Evolutionary conservation across 2,113 vertebrate species (phyloP).

Genomic region (Lagenorhynchus albirostris): DNA sequence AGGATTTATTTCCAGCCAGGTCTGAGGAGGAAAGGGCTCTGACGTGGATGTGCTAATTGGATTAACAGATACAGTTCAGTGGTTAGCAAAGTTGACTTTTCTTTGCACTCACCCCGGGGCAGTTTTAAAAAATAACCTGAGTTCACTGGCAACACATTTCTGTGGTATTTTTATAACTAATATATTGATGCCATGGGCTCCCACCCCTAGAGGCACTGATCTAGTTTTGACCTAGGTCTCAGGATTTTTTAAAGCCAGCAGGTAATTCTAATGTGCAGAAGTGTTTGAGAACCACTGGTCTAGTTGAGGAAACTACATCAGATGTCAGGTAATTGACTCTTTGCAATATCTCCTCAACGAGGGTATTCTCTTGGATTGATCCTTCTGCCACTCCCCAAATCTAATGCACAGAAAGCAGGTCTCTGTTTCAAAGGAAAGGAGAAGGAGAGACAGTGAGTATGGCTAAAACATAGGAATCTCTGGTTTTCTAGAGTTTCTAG

Average conservation of each 20-base stretch:
- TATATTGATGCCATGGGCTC: not conserved
- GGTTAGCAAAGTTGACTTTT: not conserved
- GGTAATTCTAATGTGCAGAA: not conserved
- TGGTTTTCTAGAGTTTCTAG: not conserved
- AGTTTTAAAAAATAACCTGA: not conserved
- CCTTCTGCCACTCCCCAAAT: not conserved
- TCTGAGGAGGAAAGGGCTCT: not conserved
- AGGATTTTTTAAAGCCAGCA: not conserved
- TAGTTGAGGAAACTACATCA: not conserved
- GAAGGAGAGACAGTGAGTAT: not conserved
- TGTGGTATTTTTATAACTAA: not conserved
- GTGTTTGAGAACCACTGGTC: not conserved
- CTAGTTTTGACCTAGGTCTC: not conserved
- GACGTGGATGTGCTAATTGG: not conserved
- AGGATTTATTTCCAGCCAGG: not conserved
- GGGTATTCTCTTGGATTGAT: not conserved
- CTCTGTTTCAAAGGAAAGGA: not conserved
- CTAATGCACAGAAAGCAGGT: not conserved
- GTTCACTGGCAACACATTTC: not conserved
- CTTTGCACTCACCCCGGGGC: not conserved
- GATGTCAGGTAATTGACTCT: not conserved
- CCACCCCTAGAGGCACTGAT: not conserved
- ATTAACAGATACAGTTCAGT: not conserved
- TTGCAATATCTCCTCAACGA: not conserved
- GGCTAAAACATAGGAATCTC: not conserved